These are phyloP conservation scores for Hippasteria phrygiana DNA, from an alignment of 53 echinoderm and acorn worm species.

Conservation along the genomic window DNA sequence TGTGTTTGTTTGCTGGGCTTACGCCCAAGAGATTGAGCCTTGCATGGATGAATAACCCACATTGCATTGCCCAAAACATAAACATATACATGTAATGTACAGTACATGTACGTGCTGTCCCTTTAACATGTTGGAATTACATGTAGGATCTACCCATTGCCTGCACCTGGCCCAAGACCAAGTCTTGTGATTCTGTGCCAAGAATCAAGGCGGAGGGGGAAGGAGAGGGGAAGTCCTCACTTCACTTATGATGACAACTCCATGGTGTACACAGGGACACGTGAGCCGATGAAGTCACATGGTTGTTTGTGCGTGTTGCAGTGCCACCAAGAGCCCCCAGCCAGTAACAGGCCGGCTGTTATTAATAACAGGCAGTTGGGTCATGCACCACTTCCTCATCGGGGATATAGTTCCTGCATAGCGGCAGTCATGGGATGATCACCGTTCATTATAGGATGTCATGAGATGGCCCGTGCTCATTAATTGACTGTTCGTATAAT, in stretches of 20 bases:
- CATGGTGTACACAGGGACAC: background rate
- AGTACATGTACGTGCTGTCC: too few species aligned
- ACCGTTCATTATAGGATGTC: constrained; percentile 2
- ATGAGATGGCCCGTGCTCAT: constrained; percentile 30
- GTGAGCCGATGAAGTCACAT: constrained; percentile 27
- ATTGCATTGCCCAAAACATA: too few species aligned
- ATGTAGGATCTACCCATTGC: too few species aligned
- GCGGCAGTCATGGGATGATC: constrained; percentile 28
- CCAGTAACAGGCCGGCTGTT: background rate
- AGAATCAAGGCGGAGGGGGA: background rate
- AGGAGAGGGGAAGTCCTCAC: constrained; percentile 10
- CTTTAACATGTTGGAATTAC: too few species aligned
- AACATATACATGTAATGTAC: too few species aligned
- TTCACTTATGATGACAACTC: background rate
- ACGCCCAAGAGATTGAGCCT: too few species aligned
- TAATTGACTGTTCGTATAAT: constrained; percentile 8
- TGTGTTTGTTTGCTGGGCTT: too few species aligned
- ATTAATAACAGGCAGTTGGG: constrained; percentile 28
- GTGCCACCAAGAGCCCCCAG: background rate
- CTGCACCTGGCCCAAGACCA: background rate
- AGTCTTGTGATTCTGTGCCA: constrained; percentile 41
- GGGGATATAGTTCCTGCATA: constrained; percentile 20
- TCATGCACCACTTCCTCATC: constrained; percentile 58
- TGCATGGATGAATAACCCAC: too few species aligned
- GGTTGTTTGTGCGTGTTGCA: background rate